Percentiles rank a stretch among this genome's conserved stretches.
Conservation (phyloP, 2,888 invertebrate genomes). For the Antheraea yamamai region DNA sequence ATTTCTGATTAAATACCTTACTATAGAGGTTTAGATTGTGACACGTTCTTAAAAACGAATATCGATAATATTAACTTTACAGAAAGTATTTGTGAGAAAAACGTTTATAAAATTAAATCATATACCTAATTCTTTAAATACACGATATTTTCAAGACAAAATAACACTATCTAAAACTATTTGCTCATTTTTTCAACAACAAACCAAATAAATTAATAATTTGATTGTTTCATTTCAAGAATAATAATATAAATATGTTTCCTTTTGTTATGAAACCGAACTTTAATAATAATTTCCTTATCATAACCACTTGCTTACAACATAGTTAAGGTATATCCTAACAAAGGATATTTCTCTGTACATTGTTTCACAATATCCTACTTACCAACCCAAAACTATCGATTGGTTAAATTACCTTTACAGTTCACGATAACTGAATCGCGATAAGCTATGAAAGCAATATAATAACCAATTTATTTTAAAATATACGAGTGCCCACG, state of each 20-base stretch:
- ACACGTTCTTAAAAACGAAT: not conserved
- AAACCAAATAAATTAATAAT: not conserved
- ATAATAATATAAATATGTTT: conserved; percentile 25
- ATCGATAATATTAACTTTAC: not conserved
- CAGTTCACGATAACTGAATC: conserved; percentile 49
- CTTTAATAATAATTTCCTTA: conserved; percentile 38
- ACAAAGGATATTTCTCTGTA: conserved; percentile 39
- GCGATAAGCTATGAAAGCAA: conserved; percentile 49
- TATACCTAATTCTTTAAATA: no score
- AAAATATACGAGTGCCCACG: conserved; percentile 50
- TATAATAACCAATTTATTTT: conserved; percentile 57
- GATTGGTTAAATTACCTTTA: conserved; percentile 59
- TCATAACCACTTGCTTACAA: conserved; percentile 41
- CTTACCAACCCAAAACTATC: conserved; percentile 52
- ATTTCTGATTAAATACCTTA: not conserved
- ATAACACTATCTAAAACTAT: not conserved
- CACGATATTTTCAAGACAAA: no score
- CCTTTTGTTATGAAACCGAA: conserved; percentile 31
- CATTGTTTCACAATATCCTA: conserved; percentile 42
- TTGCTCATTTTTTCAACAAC: not conserved
- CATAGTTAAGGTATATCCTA: conserved; percentile 37
- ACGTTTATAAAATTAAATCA: not conserved
- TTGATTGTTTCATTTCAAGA: not conserved
- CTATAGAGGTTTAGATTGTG: not conserved
- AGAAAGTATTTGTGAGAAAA: not conserved